A percentile compares a stretch with the other conserved stretches of the same genome.
Conservation (phyloP, 2,797 vertebrate genomes). For the Cirrhinus molitorella region DNA sequence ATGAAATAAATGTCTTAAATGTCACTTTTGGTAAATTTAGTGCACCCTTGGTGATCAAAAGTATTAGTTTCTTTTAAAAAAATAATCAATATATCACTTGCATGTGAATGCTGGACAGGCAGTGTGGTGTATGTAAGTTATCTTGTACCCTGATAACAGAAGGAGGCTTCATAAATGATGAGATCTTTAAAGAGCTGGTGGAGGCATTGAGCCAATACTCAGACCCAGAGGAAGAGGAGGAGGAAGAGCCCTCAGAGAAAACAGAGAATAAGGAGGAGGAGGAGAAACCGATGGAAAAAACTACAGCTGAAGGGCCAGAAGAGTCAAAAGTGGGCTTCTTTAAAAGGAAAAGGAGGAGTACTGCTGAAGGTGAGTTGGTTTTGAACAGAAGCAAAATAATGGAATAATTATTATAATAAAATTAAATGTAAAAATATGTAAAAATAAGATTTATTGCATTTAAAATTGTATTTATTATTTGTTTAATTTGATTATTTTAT, state of each 20-base stretch:
- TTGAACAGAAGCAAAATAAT: background rate
- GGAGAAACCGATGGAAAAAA: constrained; percentile 69
- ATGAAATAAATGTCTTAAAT: background rate
- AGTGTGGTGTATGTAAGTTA: constrained; percentile 6
- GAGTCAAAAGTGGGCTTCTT: constrained; percentile 71
- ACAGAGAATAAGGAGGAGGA: constrained; percentile 80
- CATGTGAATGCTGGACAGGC: background rate
- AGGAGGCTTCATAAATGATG: constrained; percentile 93
- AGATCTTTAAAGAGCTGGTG: constrained; percentile 94
- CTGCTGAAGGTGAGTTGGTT: constrained; percentile 74
- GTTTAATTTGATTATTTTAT: background rate
- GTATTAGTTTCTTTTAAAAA: background rate
- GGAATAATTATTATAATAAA: background rate
- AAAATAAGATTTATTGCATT: background rate
- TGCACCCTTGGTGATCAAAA: background rate
- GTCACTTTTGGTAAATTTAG: background rate
- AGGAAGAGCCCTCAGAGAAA: constrained; percentile 77
- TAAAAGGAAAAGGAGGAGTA: constrained; percentile 76
- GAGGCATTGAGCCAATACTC: constrained; percentile 93
- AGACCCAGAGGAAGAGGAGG: constrained; percentile 90
- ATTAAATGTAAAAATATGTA: background rate
- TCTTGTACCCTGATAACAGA: constrained; percentile 71
- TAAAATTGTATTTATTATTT: background rate
- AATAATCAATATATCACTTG: background rate
- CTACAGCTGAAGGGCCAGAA: constrained; percentile 77